phyloP scores from a whole-genome alignment of 2,113 vertebrate genomes.

The Candoia aspera region DNA sequence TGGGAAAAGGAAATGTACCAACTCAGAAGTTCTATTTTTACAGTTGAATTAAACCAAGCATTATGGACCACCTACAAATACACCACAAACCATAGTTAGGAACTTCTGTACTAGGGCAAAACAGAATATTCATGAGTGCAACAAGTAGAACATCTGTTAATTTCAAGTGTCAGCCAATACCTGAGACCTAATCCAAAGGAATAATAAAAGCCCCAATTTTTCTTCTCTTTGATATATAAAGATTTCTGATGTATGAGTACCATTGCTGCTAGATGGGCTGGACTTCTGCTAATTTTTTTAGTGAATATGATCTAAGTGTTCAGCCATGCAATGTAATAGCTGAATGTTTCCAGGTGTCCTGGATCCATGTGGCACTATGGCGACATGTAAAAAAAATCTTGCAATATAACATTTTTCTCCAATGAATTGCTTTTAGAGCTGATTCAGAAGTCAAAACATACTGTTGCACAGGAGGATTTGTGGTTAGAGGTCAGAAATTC shows the following conservation, averaged over 20 bases:
- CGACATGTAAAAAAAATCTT: background rate
- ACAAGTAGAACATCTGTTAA: background rate
- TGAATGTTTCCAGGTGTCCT: conserved; percentile 18
- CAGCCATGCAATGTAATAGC: background rate
- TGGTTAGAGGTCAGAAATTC: background rate
- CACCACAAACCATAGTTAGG: background rate
- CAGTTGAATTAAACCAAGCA: background rate
- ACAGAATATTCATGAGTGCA: background rate
- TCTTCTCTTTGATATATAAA: background rate
- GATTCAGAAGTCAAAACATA: background rate
- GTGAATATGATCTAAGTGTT: conserved; percentile 4
- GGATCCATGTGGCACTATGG: background rate
- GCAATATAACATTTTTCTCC: conserved; percentile 9
- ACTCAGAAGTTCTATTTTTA: background rate
- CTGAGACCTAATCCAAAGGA: background rate
- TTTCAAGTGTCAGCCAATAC: background rate
- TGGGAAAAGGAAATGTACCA: conserved; percentile 1
- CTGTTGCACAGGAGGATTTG: background rate
- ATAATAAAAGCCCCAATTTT: background rate
- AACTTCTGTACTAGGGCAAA: background rate
- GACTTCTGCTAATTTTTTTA: background rate
- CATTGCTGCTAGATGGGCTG: background rate
- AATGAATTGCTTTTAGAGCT: background rate
- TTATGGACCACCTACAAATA: conserved; percentile 19
- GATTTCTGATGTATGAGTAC: background rate